A percentile compares a stretch with the other conserved stretches of the same genome.
phyloP scores from a whole-genome alignment of 2,888 invertebrate species.

The Drosophila ustulata region DNA sequence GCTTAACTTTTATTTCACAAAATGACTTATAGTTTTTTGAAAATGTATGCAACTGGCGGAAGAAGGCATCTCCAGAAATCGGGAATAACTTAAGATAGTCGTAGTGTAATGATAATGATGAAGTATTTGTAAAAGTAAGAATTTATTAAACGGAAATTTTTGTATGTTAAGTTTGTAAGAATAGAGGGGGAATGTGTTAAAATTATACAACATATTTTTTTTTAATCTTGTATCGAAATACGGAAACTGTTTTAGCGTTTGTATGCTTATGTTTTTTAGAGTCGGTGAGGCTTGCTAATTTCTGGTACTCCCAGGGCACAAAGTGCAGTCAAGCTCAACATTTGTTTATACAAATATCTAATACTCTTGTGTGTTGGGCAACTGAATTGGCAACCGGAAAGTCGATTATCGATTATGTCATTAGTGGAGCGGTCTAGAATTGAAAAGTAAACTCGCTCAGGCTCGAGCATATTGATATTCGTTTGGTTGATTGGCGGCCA shows the following conservation, averaged over 20 bases:
- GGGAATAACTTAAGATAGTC: too few relatives aligned
- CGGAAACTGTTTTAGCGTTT: constrained; percentile 5
- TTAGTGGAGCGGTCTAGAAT: constrained; percentile 43
- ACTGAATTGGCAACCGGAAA: constrained; percentile 44
- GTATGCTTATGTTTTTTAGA: constrained; percentile 1
- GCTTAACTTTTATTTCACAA: too few relatives aligned
- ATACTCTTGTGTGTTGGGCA: constrained; percentile 18
- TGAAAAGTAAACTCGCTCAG: constrained; percentile 29
- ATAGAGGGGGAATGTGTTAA: too few relatives aligned
- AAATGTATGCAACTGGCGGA: too few relatives aligned
- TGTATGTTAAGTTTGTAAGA: too few relatives aligned
- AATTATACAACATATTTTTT: too few relatives aligned
- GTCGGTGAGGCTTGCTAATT: not conserved
- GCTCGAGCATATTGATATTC: constrained; percentile 25
- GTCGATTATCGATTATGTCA: constrained; percentile 62
- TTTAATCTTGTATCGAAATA: too few relatives aligned
- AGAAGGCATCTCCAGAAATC: too few relatives aligned
- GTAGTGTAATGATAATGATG: too few relatives aligned
- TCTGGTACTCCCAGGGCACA: not conserved
- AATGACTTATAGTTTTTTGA: too few relatives aligned
- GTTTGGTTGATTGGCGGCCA: constrained; percentile 21
- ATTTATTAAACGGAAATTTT: too few relatives aligned
- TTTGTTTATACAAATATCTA: not conserved
- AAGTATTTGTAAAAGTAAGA: too few relatives aligned
- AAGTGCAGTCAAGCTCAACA: not conserved